Conservation (phyloP, 1,140 invertebrate genomes). For the Drosophila bocki region DNA sequence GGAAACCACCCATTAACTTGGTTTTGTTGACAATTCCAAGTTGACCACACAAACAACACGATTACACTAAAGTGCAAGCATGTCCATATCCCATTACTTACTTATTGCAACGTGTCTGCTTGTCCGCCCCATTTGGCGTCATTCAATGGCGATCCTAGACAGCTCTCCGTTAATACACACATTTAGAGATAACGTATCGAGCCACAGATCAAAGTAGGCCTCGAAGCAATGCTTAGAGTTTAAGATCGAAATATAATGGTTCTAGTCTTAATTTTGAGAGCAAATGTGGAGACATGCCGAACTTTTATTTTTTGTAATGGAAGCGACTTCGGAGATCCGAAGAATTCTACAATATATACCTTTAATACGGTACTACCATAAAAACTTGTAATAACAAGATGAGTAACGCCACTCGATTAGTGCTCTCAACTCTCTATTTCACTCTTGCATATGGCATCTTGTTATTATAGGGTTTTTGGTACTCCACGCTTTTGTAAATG, state of each 20-base stretch:
- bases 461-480: not conserved
- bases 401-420: not conserved
- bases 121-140: constrained; percentile 38
- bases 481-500: constrained; percentile 27
- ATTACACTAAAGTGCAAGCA: constrained; percentile 47
- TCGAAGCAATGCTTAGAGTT: constrained; percentile 28
- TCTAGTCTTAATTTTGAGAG: constrained; percentile 51
- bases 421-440: not conserved
- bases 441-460: not conserved
- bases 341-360: constrained; percentile 48
- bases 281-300: constrained; percentile 38
- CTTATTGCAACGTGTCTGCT: constrained; percentile 44
- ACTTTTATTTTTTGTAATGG: constrained; percentile 35
- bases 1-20: constrained; percentile 41
- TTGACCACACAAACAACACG: constrained; percentile 31
- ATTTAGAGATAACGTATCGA: constrained; percentile 25
- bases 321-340: constrained; percentile 44
- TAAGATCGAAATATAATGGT: constrained; percentile 35
- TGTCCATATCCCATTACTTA: constrained; percentile 36
- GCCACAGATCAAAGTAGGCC: constrained; percentile 21
- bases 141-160: not conserved
- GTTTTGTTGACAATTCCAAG: constrained; percentile 42
- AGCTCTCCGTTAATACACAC: not conserved
- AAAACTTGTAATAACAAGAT: not conserved
- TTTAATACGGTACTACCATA: constrained; percentile 29